Evolutionary conservation across 2,797 vertebrate species (phyloP).

Genomic region (Hafferia zeledoni): DNA sequence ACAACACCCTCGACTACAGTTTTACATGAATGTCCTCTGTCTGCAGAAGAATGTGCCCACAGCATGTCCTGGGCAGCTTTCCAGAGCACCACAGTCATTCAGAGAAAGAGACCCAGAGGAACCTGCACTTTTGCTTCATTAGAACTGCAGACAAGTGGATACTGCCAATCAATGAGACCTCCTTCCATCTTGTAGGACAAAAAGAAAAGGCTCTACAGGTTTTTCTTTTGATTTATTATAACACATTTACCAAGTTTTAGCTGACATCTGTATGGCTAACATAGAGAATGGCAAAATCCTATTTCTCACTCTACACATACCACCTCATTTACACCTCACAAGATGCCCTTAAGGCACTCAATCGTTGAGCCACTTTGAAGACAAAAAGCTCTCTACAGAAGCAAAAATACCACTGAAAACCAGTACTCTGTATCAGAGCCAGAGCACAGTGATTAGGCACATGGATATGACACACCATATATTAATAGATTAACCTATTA

Average conservation of each 20-base stretch:
- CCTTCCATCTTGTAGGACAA: background rate
- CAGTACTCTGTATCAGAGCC: background rate
- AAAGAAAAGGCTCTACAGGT: background rate
- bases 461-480: background rate
- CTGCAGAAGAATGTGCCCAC: background rate
- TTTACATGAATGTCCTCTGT: background rate
- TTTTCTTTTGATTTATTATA: background rate
- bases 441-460: background rate
- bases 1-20: background rate
- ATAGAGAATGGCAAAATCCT: background rate
- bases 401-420: background rate
- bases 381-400: background rate
- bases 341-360: background rate
- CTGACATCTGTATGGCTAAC: background rate
- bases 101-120: background rate
- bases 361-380: background rate
- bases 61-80: background rate
- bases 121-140: background rate
- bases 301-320: background rate
- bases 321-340: background rate
- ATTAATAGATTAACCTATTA: background rate
- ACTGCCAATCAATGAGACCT: background rate
- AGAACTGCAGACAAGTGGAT: background rate
- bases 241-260: background rate
- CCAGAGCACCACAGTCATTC: rapidly evolving